Conservation (phyloP, 1,140 invertebrate species). For the Pomacea maculata region DNA sequence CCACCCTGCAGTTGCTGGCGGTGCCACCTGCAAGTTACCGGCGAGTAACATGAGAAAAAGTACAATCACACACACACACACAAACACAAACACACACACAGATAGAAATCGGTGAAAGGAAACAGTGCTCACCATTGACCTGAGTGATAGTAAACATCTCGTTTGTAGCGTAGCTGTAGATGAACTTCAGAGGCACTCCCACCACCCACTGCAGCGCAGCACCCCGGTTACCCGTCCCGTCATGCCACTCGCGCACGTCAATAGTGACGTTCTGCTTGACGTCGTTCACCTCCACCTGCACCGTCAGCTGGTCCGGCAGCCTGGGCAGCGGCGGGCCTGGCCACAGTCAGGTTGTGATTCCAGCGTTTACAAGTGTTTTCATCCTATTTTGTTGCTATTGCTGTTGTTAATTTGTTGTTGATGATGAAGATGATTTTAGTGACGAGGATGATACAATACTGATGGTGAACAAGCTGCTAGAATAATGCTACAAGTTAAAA, state of each 20-base stretch:
- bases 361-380: not conserved
- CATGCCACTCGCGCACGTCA: slow-evolving; percentile 37
- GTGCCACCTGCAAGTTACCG: not conserved
- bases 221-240: slow-evolving; percentile 28
- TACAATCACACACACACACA: not conserved
- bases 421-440: too few species aligned
- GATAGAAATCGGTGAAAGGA: not conserved
- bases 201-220: slow-evolving; percentile 23
- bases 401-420: not conserved
- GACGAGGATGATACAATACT: too few species aligned
- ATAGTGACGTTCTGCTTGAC: slow-evolving; percentile 33
- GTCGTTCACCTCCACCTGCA: slow-evolving; percentile 38
- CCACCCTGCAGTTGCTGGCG: not conserved
- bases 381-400: not conserved
- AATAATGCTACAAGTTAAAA: too few species aligned
- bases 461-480: too few species aligned
- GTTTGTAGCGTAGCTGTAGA: slow-evolving; percentile 33
- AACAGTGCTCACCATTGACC: slow-evolving; percentile 11
- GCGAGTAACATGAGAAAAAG: not conserved
- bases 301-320: slow-evolving; percentile 27
- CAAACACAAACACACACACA: not conserved
- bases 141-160: slow-evolving; percentile 23
- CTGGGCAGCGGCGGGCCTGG: slow-evolving; percentile 24
- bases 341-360: not conserved
- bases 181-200: slow-evolving; percentile 18